Evolutionary conservation across 2,888 invertebrate species (phyloP), one percentile per base, ranked within the genome.

Genomic region (Branchipolynoe longqiensis): DNA sequence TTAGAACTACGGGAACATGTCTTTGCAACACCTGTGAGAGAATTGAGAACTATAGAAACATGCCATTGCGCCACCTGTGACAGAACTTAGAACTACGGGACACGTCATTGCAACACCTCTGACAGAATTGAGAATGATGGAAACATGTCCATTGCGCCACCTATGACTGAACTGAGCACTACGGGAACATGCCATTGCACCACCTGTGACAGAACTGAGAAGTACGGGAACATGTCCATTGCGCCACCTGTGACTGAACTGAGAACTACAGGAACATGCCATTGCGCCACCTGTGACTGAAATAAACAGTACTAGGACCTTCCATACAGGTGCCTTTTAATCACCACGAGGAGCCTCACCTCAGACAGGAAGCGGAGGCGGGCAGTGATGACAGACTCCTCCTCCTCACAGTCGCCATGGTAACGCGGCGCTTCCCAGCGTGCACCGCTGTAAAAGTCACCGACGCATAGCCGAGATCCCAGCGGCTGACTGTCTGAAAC

Each of bases 401-500:
- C 48, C 41, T 78, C 78, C 25, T n/a, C 8, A n/a, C 82, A 82
- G 36, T 28, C 58, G 38, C 14, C 31, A 14, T 56, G 28, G 58
- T 82, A 82, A 58, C 38, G 41, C 8, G 58, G 31, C 14, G 56
- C 64, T 14, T 36, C 81, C 78, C 78, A 85, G 38, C 28, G 22
- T 2, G 40, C 85, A 31, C 85, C 85, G 18, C 1, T 14, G 59
- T 54, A 25, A 48, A 78, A 85, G 41, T 59, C 31, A 14, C 85
- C 85, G 28, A 59, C 12, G 41, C 85, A 85, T 8, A 25, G 40
- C 6, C 78, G 8, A 6, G 41, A 41, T 8, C 78, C 85, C 31
- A 85, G 54, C 28, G 85, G 78, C 41, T 25, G 31, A 25, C 85
- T 62, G 59, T 81, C 85, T 85, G 62, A 6, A 81, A 58, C n/a